phyloP scores from a whole-genome alignment of 2,113 vertebrate species.

The Pitta sordida region DNA sequence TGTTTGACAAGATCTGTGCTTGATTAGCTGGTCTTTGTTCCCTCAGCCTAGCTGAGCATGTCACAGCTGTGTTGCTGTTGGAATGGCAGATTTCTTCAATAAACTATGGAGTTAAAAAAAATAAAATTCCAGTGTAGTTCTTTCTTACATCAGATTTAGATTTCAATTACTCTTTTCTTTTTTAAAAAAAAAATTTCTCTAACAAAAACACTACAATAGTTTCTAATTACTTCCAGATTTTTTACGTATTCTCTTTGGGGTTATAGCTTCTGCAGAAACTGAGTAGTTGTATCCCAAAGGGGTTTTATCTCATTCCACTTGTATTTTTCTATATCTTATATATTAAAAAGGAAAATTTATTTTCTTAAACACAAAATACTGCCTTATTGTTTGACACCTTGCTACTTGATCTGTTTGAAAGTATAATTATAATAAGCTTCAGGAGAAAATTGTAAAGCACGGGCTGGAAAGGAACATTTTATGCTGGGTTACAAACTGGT shows the following conservation, averaged over 20 bases:
- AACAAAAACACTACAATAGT: conserved; percentile 45
- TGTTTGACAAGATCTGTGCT: conserved; percentile 51
- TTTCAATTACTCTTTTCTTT: conserved; percentile 49
- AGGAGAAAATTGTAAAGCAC: too few species aligned
- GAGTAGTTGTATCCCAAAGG: conserved; percentile 61
- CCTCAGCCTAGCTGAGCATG: neutral
- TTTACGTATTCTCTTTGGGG: conserved; percentile 8
- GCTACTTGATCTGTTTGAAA: conserved; percentile 5
- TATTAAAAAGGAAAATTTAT: conserved; percentile 71
- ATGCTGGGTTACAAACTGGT: too few species aligned
- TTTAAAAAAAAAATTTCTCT: neutral
- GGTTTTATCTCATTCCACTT: conserved; percentile 68
- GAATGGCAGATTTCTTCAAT: conserved; percentile 50
- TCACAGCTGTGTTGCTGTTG: conserved; percentile 44
- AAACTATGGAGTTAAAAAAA: neutral
- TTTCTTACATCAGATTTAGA: conserved; percentile 66
- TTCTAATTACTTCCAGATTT: conserved; percentile 76
- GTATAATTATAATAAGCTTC: neutral
- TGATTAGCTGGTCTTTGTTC: conserved; percentile 54
- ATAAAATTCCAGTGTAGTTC: conserved; percentile 33
- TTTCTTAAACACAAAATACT: conserved; percentile 33
- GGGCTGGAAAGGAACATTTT: too few species aligned
- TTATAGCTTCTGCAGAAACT: conserved; percentile 49
- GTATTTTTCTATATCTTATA: conserved; percentile 68
- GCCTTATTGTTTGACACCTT: neutral